phyloP scores from a whole-genome alignment of 2,888 invertebrate species.

The Diabrotica balteata region DNA sequence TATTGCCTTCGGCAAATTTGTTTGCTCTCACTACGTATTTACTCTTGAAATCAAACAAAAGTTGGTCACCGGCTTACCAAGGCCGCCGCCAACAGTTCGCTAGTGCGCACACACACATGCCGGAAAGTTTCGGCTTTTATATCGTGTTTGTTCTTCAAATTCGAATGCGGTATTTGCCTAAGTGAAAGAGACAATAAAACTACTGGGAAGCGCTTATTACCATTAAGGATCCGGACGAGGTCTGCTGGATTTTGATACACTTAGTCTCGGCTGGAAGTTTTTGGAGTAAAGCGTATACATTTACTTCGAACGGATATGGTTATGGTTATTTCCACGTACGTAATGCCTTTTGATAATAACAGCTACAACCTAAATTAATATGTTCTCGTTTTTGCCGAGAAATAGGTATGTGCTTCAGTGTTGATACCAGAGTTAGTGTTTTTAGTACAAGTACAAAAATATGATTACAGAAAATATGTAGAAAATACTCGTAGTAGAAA shows the following conservation, averaged over 20 bases:
- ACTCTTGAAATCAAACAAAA: slow-evolving; percentile 42
- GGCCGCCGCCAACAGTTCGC: slow-evolving; percentile 27
- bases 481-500: no score
- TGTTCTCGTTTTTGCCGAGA: no score
- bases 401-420: no score
- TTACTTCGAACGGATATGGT: not conserved
- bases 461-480: no score
- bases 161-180: slow-evolving; percentile 40
- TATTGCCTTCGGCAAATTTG: slow-evolving; percentile 37
- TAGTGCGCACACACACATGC: slow-evolving; percentile 20
- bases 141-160: slow-evolving; percentile 41
- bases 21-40: slow-evolving; percentile 40
- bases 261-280: not conserved
- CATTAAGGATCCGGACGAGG: slow-evolving; percentile 5
- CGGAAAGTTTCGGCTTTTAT: slow-evolving; percentile 38
- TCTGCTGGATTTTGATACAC: slow-evolving; percentile 1
- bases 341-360: not conserved
- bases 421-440: no score
- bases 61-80: slow-evolving; percentile 36
- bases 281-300: not conserved
- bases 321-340: not conserved
- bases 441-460: no score
- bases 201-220: slow-evolving; percentile 17
- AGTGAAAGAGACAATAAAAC: slow-evolving; percentile 37
- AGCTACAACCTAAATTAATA: no score